Evolutionary conservation across 2,113 vertebrate genomes (phyloP), one percentile per base, ranked within the genome.

Genomic region (Istiophorus platypterus): DNA sequence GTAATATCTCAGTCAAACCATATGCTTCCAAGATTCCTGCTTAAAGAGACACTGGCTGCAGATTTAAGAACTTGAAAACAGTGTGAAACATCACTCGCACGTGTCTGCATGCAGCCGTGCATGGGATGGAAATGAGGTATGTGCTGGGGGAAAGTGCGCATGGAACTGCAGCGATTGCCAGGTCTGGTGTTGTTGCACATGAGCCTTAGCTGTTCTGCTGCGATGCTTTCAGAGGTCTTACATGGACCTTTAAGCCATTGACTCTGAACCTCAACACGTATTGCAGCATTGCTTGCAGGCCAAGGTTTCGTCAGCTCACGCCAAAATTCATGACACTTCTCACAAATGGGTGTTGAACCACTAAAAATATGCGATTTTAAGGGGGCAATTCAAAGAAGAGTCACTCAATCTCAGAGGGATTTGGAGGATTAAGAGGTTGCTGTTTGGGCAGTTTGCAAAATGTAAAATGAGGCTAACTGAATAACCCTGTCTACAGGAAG

Each of bases 171-270:
- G 70, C 51, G 7, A 67, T 72, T 52, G 76, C 57, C 57, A 58
- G 63, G 26, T 70, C 58, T 29, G 34, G 49, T 64, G 77, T 54
- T 72, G 59, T 76, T 77, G 52, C 59, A 82, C 74, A 84, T 8
- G 56, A 74, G 56, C 22, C 27, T 20, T 85, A 87, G 87, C 82
- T 90, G 86, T 69, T 85, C 54, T 24, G 58, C 59, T 71, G 59
- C 39, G 66, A 63, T 4, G 58, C 49, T 69, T 54, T 41, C 58
- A 27, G 58, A 12, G 69, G 39, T 82, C 87, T 42, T 39, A 78
- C 74, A 63, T 6, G 41, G 59, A 49, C 59, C 79, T 86, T 85
- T 78, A 87, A 65, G 72, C 45, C 26, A 70, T 82, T 89, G 88
- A 80, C 26, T 68, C 74, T 88, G 81, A 51, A 74, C 56, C 83